A percentile compares a stretch with the other conserved stretches of the same genome.
These are phyloP conservation scores for Caretta caretta DNA, from an alignment of 2,113 vertebrate species.

Conservation along the genomic window DNA sequence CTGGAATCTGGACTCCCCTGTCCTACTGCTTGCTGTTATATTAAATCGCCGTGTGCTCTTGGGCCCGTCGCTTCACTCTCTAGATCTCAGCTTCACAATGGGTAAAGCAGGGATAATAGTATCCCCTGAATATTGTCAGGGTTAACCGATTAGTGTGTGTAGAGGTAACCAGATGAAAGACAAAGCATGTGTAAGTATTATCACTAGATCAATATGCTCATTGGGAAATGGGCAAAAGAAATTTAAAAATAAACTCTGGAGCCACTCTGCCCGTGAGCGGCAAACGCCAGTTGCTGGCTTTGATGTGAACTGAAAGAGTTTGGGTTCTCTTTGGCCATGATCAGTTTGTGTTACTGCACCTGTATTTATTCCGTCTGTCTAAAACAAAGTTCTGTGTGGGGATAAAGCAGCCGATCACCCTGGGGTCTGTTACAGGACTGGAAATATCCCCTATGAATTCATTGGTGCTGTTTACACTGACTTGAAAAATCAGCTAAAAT, in stretches of 20 bases:
- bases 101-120: accelerated
- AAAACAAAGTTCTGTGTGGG: neutral
- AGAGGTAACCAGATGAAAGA: neutral
- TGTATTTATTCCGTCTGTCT: neutral
- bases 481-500: neutral
- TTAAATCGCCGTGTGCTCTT: accelerated
- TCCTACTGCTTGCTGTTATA: neutral
- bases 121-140: accelerated
- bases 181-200: neutral
- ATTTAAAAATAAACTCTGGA: accelerated
- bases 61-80: neutral
- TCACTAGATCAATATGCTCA: accelerated
- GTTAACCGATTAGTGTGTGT: neutral
- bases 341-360: neutral
- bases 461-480: neutral
- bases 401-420: neutral
- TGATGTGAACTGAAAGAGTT: accelerated
- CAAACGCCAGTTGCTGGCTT: neutral
- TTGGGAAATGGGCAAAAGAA: neutral
- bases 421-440: neutral
- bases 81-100: neutral
- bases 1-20: neutral
- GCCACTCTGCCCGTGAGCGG: neutral
- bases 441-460: accelerated
- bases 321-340: neutral